Evolutionary conservation across 2,888 invertebrate species (phyloP), one percentile per base, ranked within the genome.

Genomic region (Ophioninae sp.): DNA sequence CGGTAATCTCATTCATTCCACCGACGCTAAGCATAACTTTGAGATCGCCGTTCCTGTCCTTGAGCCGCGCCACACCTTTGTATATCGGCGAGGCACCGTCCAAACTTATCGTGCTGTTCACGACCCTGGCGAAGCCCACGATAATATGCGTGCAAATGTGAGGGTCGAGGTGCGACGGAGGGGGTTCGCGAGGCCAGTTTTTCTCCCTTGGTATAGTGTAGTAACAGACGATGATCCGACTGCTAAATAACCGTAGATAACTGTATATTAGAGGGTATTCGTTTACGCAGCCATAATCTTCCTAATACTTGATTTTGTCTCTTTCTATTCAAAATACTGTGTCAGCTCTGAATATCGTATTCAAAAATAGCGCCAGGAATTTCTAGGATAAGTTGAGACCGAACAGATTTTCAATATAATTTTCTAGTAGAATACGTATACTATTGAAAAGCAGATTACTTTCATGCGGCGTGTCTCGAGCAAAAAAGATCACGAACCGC

Each of bases 121-220:
- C 90, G 61, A 98, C 94, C 81, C 92, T 91, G 30, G 96, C 96
- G 93, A 97, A 96, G 64, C 96, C 97, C 79, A 97, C 93, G 91
- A 97, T 97, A 83, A 98, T 95, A 93, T 98, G 98, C 0, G 97
- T 97, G 91, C 98, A 98, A 79, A 98, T 93, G 88, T 94, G 92
- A 37, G 97, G 95, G 90, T 96, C 95, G 44, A 97, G 94, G 87
- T 94, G 93, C 56, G 93, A 90, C 7, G 96, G 95, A 88, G 93
- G 90, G 76, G 96, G 93, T 83, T 91, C 91, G 76, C 89, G 88
- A 78, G 86, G 88, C 87, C 91, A 91, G 87, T 90, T 88, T 85
- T 87, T 78, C 87, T 90, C 89, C 83, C 86, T 88, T 6, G 95
- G 95, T 83, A 95, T 93, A 85, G 94, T 94, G 92, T 96, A 97